Base-by-base conservation (phyloP, 2,113 vertebrate genomes). In the Dasypus novemcinctus region DNA sequence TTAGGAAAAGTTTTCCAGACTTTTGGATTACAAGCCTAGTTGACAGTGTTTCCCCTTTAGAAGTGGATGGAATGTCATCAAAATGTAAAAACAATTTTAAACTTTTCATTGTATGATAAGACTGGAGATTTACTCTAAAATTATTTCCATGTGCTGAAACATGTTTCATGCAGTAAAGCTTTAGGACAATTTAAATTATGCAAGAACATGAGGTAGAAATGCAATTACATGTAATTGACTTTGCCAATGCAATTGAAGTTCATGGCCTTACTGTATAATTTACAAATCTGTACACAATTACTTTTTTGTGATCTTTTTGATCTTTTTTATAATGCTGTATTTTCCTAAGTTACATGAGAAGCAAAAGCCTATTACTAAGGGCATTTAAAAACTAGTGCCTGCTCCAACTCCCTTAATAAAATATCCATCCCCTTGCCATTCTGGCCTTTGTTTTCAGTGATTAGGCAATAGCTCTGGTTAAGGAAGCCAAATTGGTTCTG, bases 221-320 rank as follows among this genome's bases (percentile, higher is more conserved):
- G 61, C 69, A 89, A 96, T 97, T 95, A 96, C 83, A 33, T 87
- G 31, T 96, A 97, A 95, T 83, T 83, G 95, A 86, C 90, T 78
- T 90, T 54, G 79, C 91, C 93, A 93, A 52, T 64, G 71, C 85
- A 97, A 90, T 92, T 96, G 85, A 95, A 90, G 69, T 54, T 41
- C 8, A 4, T 83, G 54, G 49, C 33, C 87, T 96, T 71, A 90
- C 68, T 93, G n/a, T 96, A 46, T 94, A 94, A 93, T 95, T 95
- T 95, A 90, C 87, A 96, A 97, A 97, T 97, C 93, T 94, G 93
- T 87, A 95, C 79, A 94, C 92, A 96, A 97, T 96, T 97, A 95
- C 91, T 95, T 96, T 61, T 91, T 85, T 87, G 38, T 91, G 74
- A 96, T 93, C 93, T 91, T 96, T 91, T 94, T 95, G 63, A 95